These are phyloP conservation scores for zebrafish (Danio rerio) DNA, from an alignment of 2,113 vertebrate genomes.

Conservation along the genomic window GRCz12tu NC_133184.1:25648501-25649000, in stretches of 20 bases:
- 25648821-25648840: neutral
- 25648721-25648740: too few species aligned
- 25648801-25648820: neutral
- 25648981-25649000: neutral
- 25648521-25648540: too few species aligned
- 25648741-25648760: too few species aligned
- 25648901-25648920: neutral
- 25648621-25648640: neutral
- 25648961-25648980: neutral
- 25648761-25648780: too few species aligned
- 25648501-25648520: too few species aligned
- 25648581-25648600: neutral
- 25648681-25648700: neutral
- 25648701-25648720: neutral
- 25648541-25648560: too few species aligned
- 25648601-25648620: neutral
- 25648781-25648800: too few species aligned
- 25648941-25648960: neutral
- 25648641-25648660: neutral
- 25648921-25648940: neutral
- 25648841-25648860: neutral
- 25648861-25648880: neutral
- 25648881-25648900: too few species aligned
- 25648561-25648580: too few species aligned
- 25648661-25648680: neutral